Base-by-base conservation (phyloP, 1,140 invertebrate genomes). In the Xylocopa sonorina region DNA sequence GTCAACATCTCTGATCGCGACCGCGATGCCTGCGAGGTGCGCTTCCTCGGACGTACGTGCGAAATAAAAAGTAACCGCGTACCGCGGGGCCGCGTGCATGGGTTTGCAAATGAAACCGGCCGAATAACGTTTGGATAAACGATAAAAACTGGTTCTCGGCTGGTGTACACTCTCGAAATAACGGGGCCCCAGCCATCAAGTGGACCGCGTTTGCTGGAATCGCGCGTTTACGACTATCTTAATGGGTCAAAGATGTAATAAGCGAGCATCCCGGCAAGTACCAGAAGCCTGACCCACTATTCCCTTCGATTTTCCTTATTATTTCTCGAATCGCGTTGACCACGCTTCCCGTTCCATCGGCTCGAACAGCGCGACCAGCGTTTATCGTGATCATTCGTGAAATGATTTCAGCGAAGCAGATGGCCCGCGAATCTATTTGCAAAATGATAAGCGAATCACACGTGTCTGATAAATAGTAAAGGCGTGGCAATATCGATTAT, bases 91-190 rank as follows among this genome's bases (percentile, higher is more conserved):
- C 5, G 63, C 48, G 34, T 16, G 50, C 27, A 14, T 51, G 29
- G 51, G 79, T 64, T 85, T 73, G 82, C 79, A 85, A 84, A 85
- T 77, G 82, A 66, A 67, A 34, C 66, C 41, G 78, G 72, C 57
- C 83, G 78, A 85, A 81, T 74, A 85, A 84, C 78, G 83, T 84
- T 84, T 32, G 82, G 82, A 77, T 77, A 69, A 64, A 77, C 29
- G 75, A 85, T 77, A 86, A 86, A 81, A 88, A 87, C 86, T 85
- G 87, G 84, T 88, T 85, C 67, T 29, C 12, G 58, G 43, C 63
- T 21, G n/a, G 14, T 27, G 74, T 48, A 57, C 67, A 78, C 32
- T 67, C 69, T 83, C 66, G 76, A 86, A 86, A 86, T 86, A 86
- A 86, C 84, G 84, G 84, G 58, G 16, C 48, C 67, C 51, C 24